A percentile compares a stretch with the other conserved stretches of the same genome.
phyloP scores from a whole-genome alignment of 1,140 invertebrate genomes.

The Brachionus rotundiformis region DNA sequence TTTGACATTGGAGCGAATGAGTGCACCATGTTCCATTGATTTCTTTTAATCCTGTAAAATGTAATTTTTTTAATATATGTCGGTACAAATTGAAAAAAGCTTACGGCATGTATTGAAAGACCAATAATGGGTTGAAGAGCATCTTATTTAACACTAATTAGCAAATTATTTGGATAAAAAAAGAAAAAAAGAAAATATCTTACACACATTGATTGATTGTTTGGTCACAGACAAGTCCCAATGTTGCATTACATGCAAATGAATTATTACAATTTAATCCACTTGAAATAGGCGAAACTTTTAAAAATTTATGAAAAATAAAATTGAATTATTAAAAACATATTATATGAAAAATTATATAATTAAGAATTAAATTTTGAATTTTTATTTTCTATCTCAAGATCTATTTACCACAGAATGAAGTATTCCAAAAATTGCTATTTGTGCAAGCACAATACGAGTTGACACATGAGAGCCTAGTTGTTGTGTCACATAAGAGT shows the following conservation, averaged over 20 bases:
- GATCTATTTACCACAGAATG: background rate
- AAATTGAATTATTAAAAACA: too few relatives aligned
- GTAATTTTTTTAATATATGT: background rate
- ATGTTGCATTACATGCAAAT: background rate
- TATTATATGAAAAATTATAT: too few relatives aligned
- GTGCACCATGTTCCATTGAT: conserved; percentile 40
- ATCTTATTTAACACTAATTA: background rate
- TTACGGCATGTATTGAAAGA: background rate
- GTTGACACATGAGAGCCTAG: background rate
- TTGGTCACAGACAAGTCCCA: background rate
- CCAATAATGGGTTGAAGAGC: conserved; percentile 1
- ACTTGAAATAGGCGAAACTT: background rate
- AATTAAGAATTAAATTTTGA: too few relatives aligned
- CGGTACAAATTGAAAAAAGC: background rate
- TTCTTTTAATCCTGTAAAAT: conserved; percentile 16
- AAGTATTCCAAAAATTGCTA: background rate
- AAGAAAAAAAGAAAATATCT: background rate
- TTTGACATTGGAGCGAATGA: conserved; percentile 17
- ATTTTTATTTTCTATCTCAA: too few relatives aligned
- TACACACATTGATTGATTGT: background rate
- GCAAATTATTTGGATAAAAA: too few relatives aligned
- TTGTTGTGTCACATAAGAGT: background rate
- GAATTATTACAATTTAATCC: background rate
- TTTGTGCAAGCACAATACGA: background rate
- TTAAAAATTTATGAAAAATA: too few relatives aligned